Evolutionary conservation across 2,113 vertebrate species (phyloP), one percentile per base, ranked within the genome.

Genomic region (Gasterosteus aculeatus): DNA sequence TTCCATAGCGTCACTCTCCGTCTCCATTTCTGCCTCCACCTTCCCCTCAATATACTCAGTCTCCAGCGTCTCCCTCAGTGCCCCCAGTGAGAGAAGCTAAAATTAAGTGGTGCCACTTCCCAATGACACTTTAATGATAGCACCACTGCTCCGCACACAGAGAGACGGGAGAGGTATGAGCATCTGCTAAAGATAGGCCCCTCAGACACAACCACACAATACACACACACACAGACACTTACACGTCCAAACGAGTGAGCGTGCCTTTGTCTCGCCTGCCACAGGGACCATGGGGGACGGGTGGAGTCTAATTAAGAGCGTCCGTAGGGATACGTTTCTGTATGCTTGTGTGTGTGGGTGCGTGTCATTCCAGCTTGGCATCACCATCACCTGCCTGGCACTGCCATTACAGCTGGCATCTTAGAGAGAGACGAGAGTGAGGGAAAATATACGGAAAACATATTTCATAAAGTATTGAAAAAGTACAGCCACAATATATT

Each of bases 61-160:
- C 89, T 91, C 85, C 81, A 76, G 80, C 76, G 54, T 81, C 84
- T 90, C 90, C 82, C 87, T 84, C 85, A 57, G 82, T 77, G 87
- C 88, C 92, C 95, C 95, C 96, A 95, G 93, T 94, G 95, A 96
- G 95, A 96, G 95, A 95, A 95, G 95, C 96, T 98, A 95, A 97
- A 98, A 98, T 98, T 96, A 98, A 97, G 96, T 96, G 94, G 95
- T 96, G 95, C 96, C 96, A 95, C 95, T 97, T 98, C 95, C 97
- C 97, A 98, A 96, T 98, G 97, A 98, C 97, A 98, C 96, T 96
- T 96, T 97, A 97, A 97, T 97, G 96, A 98, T 95, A 96, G 94
- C 88, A 89, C 89, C 83, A 94, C 95, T 87, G 92, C 96, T 96
- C 94, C 89, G 94, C 94, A 95, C 96, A 95, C 80, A 94, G 95